Evolutionary conservation across 2,888 invertebrate genomes (phyloP).

Genomic region (Parnassius mnemosyne): DNA sequence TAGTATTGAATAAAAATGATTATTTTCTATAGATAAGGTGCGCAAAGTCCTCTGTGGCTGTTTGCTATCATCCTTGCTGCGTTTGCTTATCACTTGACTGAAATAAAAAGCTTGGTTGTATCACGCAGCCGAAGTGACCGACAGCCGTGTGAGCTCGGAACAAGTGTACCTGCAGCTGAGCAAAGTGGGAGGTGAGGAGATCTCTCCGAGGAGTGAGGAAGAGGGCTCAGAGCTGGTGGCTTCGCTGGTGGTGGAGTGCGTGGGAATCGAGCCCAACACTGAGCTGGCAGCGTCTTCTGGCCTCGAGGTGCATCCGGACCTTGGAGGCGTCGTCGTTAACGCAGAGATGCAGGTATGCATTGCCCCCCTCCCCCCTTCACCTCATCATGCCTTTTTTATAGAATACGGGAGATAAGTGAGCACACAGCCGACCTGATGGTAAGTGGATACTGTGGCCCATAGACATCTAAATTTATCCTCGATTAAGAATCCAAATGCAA

Average conservation of each 20-base stretch:
- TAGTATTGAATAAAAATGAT: no score
- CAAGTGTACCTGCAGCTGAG: constrained; percentile 16
- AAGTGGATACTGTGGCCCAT: no score
- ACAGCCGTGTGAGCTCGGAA: constrained; percentile 17
- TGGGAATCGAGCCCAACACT: constrained; percentile 90
- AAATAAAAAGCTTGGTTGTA: background rate
- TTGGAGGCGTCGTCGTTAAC: constrained; percentile 95
- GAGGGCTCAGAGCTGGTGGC: constrained; percentile 73
- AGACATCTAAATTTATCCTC: no score
- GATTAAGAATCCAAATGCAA: no score
- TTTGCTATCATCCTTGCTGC: no score
- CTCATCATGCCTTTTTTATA: no score
- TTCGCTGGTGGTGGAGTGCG: constrained; percentile 86
- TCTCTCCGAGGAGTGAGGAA: background rate
- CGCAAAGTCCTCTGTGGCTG: no score
- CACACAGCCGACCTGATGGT: no score
- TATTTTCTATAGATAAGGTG: no score
- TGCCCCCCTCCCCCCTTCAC: no score
- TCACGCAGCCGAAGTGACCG: constrained; percentile 20
- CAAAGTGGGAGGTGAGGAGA: constrained; percentile 42
- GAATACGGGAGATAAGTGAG: no score
- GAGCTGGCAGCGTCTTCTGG: constrained; percentile 87
- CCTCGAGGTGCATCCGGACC: constrained; percentile 87
- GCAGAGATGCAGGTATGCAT: constrained; percentile 84
- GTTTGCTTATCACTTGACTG: no score